Evolutionary conservation across 2,797 vertebrate genomes (phyloP).

Genomic region (Xyrichtys novacula): DNA sequence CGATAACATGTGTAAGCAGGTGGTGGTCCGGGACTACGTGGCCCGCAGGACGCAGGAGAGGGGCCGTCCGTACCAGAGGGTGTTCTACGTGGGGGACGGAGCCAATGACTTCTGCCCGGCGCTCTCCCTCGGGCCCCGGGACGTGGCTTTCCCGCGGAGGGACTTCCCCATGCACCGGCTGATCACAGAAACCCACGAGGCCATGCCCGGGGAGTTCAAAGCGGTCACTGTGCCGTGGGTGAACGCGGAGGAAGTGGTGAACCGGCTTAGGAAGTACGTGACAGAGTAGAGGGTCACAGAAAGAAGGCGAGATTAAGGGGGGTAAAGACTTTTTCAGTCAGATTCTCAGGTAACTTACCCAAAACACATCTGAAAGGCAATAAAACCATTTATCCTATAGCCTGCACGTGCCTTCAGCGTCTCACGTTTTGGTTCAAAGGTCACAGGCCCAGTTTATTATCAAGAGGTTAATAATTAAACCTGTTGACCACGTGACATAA

Average conservation of each 20-base stretch:
- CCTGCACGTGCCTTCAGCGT: constrained; percentile 24
- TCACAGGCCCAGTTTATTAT: constrained; percentile 1
- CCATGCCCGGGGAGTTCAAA: constrained; percentile 88
- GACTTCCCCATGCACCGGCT: constrained; percentile 95
- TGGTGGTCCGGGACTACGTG: constrained; percentile 90
- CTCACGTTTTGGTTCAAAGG: constrained; percentile 31
- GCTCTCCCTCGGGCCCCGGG: constrained; percentile 82
- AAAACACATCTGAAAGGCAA: constrained; percentile 15
- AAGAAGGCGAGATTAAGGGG: neutral
- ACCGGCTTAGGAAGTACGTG: constrained; percentile 88
- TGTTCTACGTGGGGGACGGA: constrained; percentile 95
- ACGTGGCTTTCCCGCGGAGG: constrained; percentile 90
- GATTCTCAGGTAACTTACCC: constrained; percentile 56
- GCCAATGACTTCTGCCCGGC: constrained; percentile 97
- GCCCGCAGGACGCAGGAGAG: constrained; percentile 87
- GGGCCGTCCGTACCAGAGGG: constrained; percentile 86
- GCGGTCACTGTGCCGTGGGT: constrained; percentile 92
- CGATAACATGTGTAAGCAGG: constrained; percentile 96
- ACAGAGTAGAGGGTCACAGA: constrained; percentile 61
- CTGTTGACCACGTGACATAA: neutral
- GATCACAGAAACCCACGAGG: constrained; percentile 88
- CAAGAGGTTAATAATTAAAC: constrained; percentile 58
- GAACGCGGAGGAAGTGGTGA: constrained; percentile 87
- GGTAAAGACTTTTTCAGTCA: constrained; percentile 22
- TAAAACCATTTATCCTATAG: constrained; percentile 6